phyloP scores from a whole-genome alignment of 2,888 invertebrate species.

The Drosophila macrothrix region DNA sequence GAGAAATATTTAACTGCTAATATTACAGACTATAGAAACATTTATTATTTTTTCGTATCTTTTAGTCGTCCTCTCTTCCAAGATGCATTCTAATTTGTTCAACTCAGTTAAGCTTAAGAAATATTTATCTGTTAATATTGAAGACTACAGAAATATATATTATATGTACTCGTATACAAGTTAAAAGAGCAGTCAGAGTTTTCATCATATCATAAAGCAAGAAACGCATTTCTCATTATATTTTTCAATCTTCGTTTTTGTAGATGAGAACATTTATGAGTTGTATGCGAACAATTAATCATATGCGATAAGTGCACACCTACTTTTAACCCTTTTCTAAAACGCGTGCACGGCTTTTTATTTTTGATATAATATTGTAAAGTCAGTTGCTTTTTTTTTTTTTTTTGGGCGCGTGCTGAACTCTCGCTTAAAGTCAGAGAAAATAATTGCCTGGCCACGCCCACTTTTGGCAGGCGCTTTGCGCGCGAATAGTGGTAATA shows the following conservation, averaged over 20 bases:
- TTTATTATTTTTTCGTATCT: fast-evolving
- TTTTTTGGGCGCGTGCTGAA: conserved; percentile 63
- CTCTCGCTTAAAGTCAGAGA: conserved; percentile 35
- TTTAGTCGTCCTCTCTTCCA: not conserved
- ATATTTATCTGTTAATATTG: not conserved
- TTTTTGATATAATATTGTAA: conserved; percentile 42
- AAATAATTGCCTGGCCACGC: conserved; percentile 68
- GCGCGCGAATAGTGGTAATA: conserved; percentile 56
- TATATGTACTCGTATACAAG: not conserved
- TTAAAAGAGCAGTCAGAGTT: not conserved
- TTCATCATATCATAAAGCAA: not conserved
- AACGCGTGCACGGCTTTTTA: conserved; percentile 4
- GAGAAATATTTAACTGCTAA: not conserved
- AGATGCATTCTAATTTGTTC: too few species aligned
- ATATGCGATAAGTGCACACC: conserved; percentile 55
- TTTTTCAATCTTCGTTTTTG: not conserved
- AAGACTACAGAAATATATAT: not conserved
- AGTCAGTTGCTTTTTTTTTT: conserved; percentile 27
- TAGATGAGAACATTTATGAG: conserved; percentile 7
- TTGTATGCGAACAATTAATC: conserved; percentile 42
- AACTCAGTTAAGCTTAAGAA: not conserved
- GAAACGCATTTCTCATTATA: not conserved
- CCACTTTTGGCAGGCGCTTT: conserved; percentile 40
- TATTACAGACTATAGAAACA: not conserved
- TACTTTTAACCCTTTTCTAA: conserved; percentile 57